These are phyloP conservation scores for Dicerorhinus sumatrensis DNA, from an alignment of 2,113 vertebrate species.

Conservation along the genomic window DNA sequence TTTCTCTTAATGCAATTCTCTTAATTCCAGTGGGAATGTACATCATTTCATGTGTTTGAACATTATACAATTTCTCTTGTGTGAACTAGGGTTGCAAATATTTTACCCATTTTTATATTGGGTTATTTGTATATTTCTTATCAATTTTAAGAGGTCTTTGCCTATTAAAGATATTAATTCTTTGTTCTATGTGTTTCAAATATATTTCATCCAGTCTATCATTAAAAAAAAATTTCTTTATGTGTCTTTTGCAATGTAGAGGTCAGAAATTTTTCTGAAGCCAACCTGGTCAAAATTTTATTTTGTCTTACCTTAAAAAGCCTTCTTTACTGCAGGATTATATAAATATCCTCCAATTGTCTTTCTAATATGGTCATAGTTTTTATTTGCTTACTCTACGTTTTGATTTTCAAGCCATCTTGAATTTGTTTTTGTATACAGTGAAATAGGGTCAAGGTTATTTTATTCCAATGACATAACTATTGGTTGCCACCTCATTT, in stretches of 20 bases:
- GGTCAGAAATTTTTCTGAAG: not conserved
- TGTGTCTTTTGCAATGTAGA: not conserved
- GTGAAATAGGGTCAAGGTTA: not conserved
- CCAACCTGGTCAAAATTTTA: not conserved
- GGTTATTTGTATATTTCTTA: not conserved
- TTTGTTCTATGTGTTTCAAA: not conserved
- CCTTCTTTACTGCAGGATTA: not conserved
- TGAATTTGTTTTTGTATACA: not conserved
- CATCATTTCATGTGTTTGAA: not conserved
- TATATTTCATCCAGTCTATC: not conserved
- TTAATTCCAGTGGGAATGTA: not conserved
- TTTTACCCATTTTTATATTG: not conserved
- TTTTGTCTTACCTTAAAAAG: not conserved
- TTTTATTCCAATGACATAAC: no score
- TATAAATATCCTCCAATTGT: not conserved
- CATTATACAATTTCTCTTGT: not conserved
- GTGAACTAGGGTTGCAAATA: not conserved
- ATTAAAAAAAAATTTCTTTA: not conserved
- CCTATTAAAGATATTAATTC: not conserved
- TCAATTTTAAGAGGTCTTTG: not conserved
- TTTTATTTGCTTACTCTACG: not conserved
- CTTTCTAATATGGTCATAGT: accelerated
- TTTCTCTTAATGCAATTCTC: not conserved
- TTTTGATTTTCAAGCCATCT: not conserved
- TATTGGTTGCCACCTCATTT: not conserved